phyloP scores from a whole-genome alignment of 2,888 invertebrate genomes.

The Rhodophaea formosa region DNA sequence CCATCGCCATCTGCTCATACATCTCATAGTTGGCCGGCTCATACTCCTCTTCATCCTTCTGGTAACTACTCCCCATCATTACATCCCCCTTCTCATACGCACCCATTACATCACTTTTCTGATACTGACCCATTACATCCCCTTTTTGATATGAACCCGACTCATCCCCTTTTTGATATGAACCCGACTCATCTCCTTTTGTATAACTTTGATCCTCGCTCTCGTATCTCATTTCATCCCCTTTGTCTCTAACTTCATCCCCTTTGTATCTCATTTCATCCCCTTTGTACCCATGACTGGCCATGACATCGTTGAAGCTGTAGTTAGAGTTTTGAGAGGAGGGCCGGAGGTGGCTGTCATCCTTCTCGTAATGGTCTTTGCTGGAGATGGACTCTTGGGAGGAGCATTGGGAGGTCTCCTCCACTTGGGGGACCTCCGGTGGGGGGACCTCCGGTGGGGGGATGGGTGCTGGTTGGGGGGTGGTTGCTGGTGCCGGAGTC shows the following conservation, averaged over 20 bases:
- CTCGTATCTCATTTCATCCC: background rate
- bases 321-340: slow-evolving; percentile 68
- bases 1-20: slow-evolving; percentile 72
- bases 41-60: slow-evolving; percentile 48
- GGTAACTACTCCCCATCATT: background rate
- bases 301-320: slow-evolving; percentile 66
- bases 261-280: background rate
- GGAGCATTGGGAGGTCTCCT: slow-evolving; percentile 57
- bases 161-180: background rate
- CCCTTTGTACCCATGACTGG: slow-evolving; percentile 38
- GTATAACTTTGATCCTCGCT: background rate
- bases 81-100: background rate
- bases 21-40: slow-evolving; percentile 64
- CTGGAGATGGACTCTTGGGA: slow-evolving; percentile 55
- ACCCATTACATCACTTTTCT: background rate
- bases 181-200: background rate
- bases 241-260: too few relatives aligned
- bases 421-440: slow-evolving; percentile 22
- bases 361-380: slow-evolving; percentile 57
- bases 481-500: background rate
- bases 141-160: background rate
- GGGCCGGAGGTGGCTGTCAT: slow-evolving; percentile 64
- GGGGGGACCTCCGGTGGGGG: background rate
- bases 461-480: slow-evolving; percentile 8
- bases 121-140: background rate